phyloP scores from a whole-genome alignment of 1,140 invertebrate species.

The Neelides sp. region DNA sequence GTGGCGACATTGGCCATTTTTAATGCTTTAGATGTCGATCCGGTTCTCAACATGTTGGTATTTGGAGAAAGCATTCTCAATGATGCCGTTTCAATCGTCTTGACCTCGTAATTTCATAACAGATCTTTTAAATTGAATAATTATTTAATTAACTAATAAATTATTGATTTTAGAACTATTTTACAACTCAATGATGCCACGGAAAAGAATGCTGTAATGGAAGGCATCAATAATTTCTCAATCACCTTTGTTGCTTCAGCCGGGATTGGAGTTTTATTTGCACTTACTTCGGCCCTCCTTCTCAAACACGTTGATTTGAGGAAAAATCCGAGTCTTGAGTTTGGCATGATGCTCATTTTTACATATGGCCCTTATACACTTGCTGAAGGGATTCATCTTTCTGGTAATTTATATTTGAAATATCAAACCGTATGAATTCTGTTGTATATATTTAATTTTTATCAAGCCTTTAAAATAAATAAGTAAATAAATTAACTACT shows the following conservation, averaged over 20 bases:
- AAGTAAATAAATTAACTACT: background rate
- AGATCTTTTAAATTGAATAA: background rate
- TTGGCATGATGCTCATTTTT: slow-evolving; percentile 96
- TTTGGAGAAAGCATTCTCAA: slow-evolving; percentile 88
- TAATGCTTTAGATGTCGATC: slow-evolving; percentile 64
- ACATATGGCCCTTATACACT: slow-evolving; percentile 96
- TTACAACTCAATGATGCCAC: slow-evolving; percentile 57
- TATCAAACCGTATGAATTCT: slow-evolving; percentile 29
- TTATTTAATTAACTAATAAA: slow-evolving; percentile 35
- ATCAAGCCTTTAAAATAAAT: background rate
- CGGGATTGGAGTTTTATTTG: slow-evolving; percentile 90
- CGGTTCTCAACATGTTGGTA: slow-evolving; percentile 53
- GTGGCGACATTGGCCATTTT: slow-evolving; percentile 98
- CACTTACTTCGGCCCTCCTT: slow-evolving; percentile 80
- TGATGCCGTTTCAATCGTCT: slow-evolving; percentile 94
- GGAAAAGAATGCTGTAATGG: slow-evolving; percentile 62
- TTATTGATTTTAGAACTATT: slow-evolving; percentile 35
- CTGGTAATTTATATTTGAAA: no score
- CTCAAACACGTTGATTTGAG: slow-evolving; percentile 76
- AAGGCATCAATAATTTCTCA: slow-evolving; percentile 82
- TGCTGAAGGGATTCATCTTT: slow-evolving; percentile 91
- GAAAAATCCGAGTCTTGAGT: slow-evolving; percentile 95
- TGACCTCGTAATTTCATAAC: slow-evolving; percentile 65
- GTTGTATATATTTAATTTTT: slow-evolving; percentile 6
- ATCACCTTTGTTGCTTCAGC: slow-evolving; percentile 97